phyloP scores from a whole-genome alignment of 2,113 vertebrate species.

The Physeter macrocephalus region DNA sequence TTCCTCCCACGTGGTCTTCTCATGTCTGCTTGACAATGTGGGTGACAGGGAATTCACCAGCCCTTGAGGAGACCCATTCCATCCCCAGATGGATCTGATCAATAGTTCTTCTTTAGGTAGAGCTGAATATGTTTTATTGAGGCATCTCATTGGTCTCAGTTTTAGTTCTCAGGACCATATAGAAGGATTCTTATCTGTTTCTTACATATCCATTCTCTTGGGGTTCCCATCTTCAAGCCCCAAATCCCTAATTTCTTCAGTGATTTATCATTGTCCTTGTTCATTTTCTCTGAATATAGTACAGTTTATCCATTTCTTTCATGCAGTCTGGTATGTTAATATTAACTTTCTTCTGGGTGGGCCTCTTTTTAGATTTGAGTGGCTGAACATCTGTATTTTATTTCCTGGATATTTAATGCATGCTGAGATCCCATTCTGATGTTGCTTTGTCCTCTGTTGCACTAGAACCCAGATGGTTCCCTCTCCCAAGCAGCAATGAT shows the following conservation, averaged over 20 bases:
- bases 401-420: neutral
- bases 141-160: neutral
- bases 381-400: neutral
- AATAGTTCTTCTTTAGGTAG: neutral
- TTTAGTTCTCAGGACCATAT: neutral
- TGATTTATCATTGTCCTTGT: neutral
- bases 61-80: neutral
- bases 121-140: neutral
- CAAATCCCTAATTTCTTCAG: neutral
- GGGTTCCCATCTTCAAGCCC: neutral
- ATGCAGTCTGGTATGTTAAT: neutral
- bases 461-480: constrained; percentile 96
- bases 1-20: neutral
- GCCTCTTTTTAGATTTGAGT: neutral
- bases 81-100: neutral
- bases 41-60: neutral
- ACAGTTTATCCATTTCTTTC: neutral
- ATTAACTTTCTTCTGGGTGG: neutral
- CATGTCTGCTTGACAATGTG: neutral
- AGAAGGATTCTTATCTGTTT: neutral
- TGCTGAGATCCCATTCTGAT: neutral
- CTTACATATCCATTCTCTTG: neutral
- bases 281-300: neutral
- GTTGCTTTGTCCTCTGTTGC: neutral
- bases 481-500: constrained; percentile 99